Evolutionary conservation across 2,888 invertebrate species (phyloP).

Genomic region (Chymomyza procnemis): DNA sequence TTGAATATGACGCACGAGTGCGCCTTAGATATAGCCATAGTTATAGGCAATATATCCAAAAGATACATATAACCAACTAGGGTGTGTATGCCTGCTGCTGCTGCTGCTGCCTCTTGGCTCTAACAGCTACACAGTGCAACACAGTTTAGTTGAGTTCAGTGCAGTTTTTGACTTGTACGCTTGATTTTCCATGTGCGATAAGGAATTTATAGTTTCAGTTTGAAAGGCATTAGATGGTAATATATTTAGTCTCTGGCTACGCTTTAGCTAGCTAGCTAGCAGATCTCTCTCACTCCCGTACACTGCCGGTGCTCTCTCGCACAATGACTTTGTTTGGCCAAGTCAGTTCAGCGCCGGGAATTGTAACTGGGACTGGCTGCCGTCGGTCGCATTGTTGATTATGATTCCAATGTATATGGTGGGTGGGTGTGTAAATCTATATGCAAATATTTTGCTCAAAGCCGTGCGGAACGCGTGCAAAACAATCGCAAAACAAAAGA

Average conservation of each 20-base stretch:
- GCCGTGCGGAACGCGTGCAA: constrained; percentile 25
- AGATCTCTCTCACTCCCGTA: neutral
- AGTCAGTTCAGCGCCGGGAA: neutral
- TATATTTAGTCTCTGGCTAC: constrained; percentile 60
- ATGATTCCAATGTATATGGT: neutral
- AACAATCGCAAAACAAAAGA: constrained; percentile 54
- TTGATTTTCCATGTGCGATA: constrained; percentile 69
- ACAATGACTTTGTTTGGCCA: neutral
- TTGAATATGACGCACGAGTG: constrained; percentile 73
- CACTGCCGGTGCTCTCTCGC: neutral
- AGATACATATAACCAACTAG: constrained; percentile 52
- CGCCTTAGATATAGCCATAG: constrained; percentile 21
- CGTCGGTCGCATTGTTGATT: neutral
- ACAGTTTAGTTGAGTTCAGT: constrained; percentile 37
- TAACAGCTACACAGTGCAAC: constrained; percentile 41
- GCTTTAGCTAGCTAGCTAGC: constrained; percentile 2
- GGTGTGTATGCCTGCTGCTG: constrained; percentile 69
- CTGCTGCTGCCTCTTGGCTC: constrained; percentile 42
- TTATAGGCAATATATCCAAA: neutral
- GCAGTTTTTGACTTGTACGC: constrained; percentile 58
- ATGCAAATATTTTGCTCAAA: constrained; percentile 69
- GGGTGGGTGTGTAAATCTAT: constrained; percentile 63
- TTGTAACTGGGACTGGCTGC: constrained; percentile 2
- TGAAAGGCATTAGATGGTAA: constrained; percentile 73
- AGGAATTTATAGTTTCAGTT: constrained; percentile 72